Evolutionary conservation across 2,888 invertebrate genomes (phyloP), one percentile per base, ranked within the genome.

Genomic region (Drosophila yooni): DNA sequence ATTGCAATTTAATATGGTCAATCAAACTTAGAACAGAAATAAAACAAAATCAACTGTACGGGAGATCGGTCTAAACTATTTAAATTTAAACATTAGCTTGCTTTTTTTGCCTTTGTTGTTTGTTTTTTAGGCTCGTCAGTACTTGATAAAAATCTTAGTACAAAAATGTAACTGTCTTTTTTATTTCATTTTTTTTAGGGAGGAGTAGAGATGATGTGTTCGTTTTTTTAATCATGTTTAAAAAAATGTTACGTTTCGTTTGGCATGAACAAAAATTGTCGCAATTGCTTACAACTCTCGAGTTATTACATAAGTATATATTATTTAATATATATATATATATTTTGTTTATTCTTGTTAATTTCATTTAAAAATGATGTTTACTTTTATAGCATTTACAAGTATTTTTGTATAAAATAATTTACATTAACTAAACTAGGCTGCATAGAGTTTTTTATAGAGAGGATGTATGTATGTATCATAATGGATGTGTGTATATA

Each of bases 371-470:
- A 75, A 88, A 81, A 76, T 84, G 83, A 76, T 74, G 81, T 82
- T 79, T 75, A 71, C 74, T 80, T 74, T 73, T 74, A 70, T 69
- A 79, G 69, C 73, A 80, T 88, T 88, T 86, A 82, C 82, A 82
- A 68, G 18, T 68, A 68, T 36, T 60, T 71, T 86, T 75, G 80
- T 88, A 86, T 88, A 78, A 86, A 86, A 86, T 88, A 86, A 86
- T 86, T 86, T 88, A 86, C 85, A 86, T 86, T 86, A 83, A 86
- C 85, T 86, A 86, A 86, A 83, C 88, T 86, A 88, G 70, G 62
- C 78, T 81, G 79, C 76, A 66, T 58, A 27, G 53, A 68, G 54
- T 67, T 58, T 25, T 4, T 21, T 72, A 73, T 57, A 57, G 38
- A 43, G 43, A 31, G 43, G 53, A 60, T 72, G 64, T 61, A 61